These are phyloP conservation scores for Campoplex capitator DNA, from an alignment of 2,888 invertebrate genomes.

Conservation along the genomic window DNA sequence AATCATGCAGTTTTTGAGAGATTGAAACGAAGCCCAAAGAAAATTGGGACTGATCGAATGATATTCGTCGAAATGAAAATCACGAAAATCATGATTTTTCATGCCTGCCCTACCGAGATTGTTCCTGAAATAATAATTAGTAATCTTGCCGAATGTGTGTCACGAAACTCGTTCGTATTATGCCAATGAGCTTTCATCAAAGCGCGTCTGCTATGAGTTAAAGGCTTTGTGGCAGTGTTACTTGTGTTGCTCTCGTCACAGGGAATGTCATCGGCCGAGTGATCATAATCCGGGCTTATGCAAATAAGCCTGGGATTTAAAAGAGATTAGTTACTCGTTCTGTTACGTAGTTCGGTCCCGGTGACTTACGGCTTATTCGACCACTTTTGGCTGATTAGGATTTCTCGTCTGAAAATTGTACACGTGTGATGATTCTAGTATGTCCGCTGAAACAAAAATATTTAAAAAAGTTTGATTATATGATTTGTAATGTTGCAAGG, in stretches of 20 bases:
- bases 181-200: neutral
- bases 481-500: conserved; percentile 10
- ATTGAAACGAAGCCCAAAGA: too few relatives aligned
- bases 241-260: conserved; percentile 3
- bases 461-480: neutral
- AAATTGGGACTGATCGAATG: too few relatives aligned
- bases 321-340: conserved; percentile 81
- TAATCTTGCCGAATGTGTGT: neutral
- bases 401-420: conserved; percentile 39
- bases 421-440: conserved; percentile 1
- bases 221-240: neutral
- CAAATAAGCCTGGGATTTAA: conserved; percentile 77
- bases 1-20: too few relatives aligned
- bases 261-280: conserved; percentile 72
- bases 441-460: neutral
- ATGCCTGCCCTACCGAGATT: too few relatives aligned
- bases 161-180: neutral
- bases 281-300: conserved; percentile 79
- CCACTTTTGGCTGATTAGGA: conserved; percentile 50
- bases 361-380: conserved; percentile 71
- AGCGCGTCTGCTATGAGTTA: neutral
- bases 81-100: too few relatives aligned
- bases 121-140: neutral
- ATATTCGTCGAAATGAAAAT: too few relatives aligned
- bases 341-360: conserved; percentile 73